phyloP scores from a whole-genome alignment of 2,113 vertebrate genomes.

The Cricetomys ansorgei region DNA sequence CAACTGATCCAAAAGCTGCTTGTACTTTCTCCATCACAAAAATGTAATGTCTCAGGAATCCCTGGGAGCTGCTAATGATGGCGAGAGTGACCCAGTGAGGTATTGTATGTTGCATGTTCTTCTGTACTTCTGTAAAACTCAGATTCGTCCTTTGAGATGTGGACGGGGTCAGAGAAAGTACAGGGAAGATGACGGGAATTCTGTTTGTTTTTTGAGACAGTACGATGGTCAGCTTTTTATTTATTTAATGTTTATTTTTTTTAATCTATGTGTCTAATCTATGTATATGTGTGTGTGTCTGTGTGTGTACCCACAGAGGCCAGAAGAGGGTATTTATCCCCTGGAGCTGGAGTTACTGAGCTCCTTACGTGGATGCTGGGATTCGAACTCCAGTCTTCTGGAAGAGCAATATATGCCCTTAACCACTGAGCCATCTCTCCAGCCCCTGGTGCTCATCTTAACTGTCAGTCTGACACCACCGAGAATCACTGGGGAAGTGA shows the following conservation, averaged over 20 bases:
- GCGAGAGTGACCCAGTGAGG: too few species aligned
- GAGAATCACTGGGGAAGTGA: neutral
- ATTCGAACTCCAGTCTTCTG: neutral
- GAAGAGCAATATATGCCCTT: neutral
- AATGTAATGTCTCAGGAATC: neutral
- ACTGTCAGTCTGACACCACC: neutral
- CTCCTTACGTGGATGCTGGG: neutral
- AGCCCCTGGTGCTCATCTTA: neutral
- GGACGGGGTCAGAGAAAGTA: neutral
- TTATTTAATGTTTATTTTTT: neutral
- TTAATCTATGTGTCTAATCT: neutral
- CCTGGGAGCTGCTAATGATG: neutral
- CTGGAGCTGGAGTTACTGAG: neutral
- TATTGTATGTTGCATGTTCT: neutral
- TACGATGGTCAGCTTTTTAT: neutral
- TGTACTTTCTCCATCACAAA: neutral
- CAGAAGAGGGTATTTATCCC: neutral
- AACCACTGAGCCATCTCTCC: neutral
- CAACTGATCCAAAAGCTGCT: neutral
- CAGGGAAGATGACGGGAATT: neutral
- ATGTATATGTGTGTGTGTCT: neutral
- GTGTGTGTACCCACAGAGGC: neutral
- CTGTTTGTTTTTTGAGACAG: neutral
- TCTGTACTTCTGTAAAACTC: neutral
- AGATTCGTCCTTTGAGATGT: neutral